Base-by-base conservation (phyloP, 2,797 vertebrate species). In the Arrhamphus sclerolepis region DNA sequence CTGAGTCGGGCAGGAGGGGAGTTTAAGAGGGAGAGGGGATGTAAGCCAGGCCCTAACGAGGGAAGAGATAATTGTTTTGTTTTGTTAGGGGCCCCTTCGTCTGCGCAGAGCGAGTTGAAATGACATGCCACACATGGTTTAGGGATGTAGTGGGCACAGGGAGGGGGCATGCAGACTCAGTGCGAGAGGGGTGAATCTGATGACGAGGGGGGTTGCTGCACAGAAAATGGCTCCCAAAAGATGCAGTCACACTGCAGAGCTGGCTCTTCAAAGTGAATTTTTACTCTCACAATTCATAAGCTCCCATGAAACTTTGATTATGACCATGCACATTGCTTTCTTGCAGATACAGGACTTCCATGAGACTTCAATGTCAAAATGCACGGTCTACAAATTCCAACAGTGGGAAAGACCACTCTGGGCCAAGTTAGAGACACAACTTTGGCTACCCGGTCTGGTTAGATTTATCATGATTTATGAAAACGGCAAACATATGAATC, bases 1-100 rank as follows among this genome's bases (percentile, higher is more conserved):
- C 53, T 18, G 26, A 47, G 75, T 76, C 60, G 70, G 34, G 57
- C 51, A 74, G 75, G 74, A 73, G 71, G 43, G 44, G 40, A 42
- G 52, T 53, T 69, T 48, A 57, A 82, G 69, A 72, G 71, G 64
- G 66, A 67, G 77, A 76, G 59, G 42, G 72, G 69, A 85, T 43
- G 72, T 48, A 43, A 78, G 87, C 86, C 89, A 89, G 85, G 72
- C 75, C 84, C 85, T 89, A 87, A 89, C 70, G 82, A 89, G 81
- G 83, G 73, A 66, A 77, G 77, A 82, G 85, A 84, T 91, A 89
- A 90, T 90, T 89, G 85, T 91, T 85, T 87, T 85, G 81, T 86
- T 89, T 87, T 78, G 86, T 87, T 83, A 81, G 75, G 83, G 85
- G 81, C 75, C 81, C 24, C 65, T 84, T 80, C 72, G 75, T 72